Base-by-base conservation (phyloP, 2,888 invertebrate species). In the Phanerotoma sp. region DNA sequence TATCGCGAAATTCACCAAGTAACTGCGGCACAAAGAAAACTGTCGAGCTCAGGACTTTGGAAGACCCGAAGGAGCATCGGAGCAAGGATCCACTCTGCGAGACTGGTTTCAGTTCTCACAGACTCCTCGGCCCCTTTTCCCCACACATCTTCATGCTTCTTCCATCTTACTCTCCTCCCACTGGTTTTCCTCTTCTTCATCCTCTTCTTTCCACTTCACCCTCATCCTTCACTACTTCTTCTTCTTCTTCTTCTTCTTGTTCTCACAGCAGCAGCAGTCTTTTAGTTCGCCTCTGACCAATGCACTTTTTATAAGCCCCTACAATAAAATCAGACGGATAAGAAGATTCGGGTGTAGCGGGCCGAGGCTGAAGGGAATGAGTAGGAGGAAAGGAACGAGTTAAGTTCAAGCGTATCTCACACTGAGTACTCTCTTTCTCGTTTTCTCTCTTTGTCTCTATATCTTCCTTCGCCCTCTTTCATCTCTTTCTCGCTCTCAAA, bases 101-200 rank as follows among this genome's bases (percentile, higher is more conserved):
- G 63, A 65, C 65, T 64, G 64, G 64, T 64, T 64, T 64, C 62
- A 59, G 62, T 65, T 65, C 65, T 65, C 65, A 65, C 64, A 65
- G 62, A 58, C 56, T 57, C 54, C 50, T 51, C 58, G 48, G 42
- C 30, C 51, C 35, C 45, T 15, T 44, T 28, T n/a, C n/a, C 25
- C 51, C 53, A 16, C 30, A 20, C 53, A 25, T 47, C 47, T 50
- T 56, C 37, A 51, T 32, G 41, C 41, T 41, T 22, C 37, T 35
- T 18, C 28, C 21, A 25, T 30, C 30, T 40, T 49, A 33, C 15
- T 47, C 37, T 28, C 21, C 25, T 21, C 46, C 33, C 33, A 10
- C 15, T 45, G 30, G n/a, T 48, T 42, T 44, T 37, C 38, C 49
- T 30, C 13, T 18, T 40, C 50, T 51, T 58, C 28, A 44, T 42